A percentile compares a stretch with the other conserved stretches of the same genome.
phyloP scores from a whole-genome alignment of 2,888 invertebrate genomes.

The Nowickia ferox region DNA sequence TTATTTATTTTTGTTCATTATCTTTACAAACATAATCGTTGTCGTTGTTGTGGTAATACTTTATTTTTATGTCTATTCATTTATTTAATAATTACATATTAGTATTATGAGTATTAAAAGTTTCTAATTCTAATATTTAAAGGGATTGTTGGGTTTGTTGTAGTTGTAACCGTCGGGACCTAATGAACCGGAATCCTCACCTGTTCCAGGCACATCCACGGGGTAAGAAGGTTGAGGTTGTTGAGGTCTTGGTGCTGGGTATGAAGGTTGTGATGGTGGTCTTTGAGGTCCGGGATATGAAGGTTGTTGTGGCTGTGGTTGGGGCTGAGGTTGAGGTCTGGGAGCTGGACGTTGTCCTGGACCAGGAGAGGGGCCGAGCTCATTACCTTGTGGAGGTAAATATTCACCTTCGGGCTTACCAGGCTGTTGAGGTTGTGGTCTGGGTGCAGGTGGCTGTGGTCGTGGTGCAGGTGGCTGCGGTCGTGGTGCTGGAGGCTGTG shows the following conservation, averaged over 20 bases:
- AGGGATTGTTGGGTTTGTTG: conserved; percentile 80
- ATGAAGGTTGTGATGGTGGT: conserved; percentile 65
- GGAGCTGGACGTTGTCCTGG: conserved; percentile 48
- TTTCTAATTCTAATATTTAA: conserved; percentile 79
- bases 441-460: conserved; percentile 19
- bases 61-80: conserved; percentile 19
- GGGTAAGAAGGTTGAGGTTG: conserved; percentile 64
- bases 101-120: conserved; percentile 58
- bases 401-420: conserved; percentile 72
- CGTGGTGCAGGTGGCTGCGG: conserved; percentile 28
- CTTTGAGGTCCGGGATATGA: conserved; percentile 63
- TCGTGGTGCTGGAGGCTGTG: background rate
- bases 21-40: background rate
- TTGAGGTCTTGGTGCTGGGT: conserved; percentile 60
- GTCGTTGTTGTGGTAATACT: conserved; percentile 35
- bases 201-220: conserved; percentile 51
- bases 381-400: conserved; percentile 73
- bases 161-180: conserved; percentile 82
- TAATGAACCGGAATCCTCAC: conserved; percentile 78
- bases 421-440: conserved; percentile 56
- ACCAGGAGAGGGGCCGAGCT: conserved; percentile 64
- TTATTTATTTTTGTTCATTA: background rate
- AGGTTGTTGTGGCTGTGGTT: conserved; percentile 60
- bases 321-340: conserved; percentile 26
- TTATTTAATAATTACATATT: conserved; percentile 32